Evolutionary conservation across 1,140 invertebrate species (phyloP), one percentile per base, ranked within the genome.

Genomic region (Neodiprion lecontei): DNA sequence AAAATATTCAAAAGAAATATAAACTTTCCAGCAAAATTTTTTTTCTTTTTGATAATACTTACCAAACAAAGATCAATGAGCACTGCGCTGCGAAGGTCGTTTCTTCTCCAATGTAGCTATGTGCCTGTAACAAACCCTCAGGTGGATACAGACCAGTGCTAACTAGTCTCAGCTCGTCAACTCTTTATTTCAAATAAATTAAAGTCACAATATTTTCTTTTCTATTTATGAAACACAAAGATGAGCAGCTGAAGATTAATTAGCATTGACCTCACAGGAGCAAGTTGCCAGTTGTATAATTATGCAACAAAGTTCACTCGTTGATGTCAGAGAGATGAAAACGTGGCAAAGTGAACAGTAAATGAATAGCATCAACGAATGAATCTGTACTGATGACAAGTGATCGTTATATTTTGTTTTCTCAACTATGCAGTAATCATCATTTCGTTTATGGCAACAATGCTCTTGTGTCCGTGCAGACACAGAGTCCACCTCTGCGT

Each of bases 111-210:
- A 85, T 79, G 82, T 82, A 85, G 81, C 78, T 87, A 88, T 75
- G 83, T 85, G 88, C 89, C 92, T 93, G 91, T 90, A 93, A 93
- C 91, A 93, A 91, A 92, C 90, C 91, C 91, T 92, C 92, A 92
- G 91, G 91, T 91, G 88, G 86, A 88, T 87, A 80, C 78, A 87
- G 86, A 88, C 86, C 83, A 84, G 74, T 87, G 84, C 85, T 86
- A 87, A 88, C 73, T 86, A 87, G 53, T 85, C 80, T 78, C 79
- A 87, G 85, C 85, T 84, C 80, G 69, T 47, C 72, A 77, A 47
- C 74, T 68, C 72, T 78, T 48, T 69, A 76, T 76, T 72, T 77
- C 72, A 68, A 72, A 70, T 75, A 75, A 78, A 79, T 77, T 74
- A 72, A 61, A 40, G 5, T 7, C 11, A 61, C 74, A 77, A 73